Evolutionary conservation across 2,888 invertebrate genomes (phyloP).

Genomic region (Atethmia centrago): DNA sequence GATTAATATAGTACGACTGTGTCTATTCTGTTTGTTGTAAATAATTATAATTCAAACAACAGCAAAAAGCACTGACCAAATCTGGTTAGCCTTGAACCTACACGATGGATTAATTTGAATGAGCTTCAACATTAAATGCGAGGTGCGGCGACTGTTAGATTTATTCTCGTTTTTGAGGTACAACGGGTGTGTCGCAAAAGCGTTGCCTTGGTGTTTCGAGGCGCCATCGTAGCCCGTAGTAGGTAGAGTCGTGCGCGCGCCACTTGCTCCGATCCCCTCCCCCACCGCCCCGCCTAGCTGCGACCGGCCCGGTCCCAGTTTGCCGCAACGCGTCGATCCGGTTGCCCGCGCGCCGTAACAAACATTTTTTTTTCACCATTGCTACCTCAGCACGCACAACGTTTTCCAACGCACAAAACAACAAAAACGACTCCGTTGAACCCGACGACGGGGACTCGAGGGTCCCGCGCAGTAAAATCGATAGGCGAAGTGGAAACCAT

Average conservation of each 20-base stretch:
- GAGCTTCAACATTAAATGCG: slow-evolving; percentile 73
- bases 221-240: slow-evolving; percentile 88
- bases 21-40: slow-evolving; percentile 58
- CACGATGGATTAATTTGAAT: slow-evolving; percentile 76
- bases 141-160: slow-evolving; percentile 78
- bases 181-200: slow-evolving; percentile 88
- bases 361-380: slow-evolving; percentile 72
- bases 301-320: slow-evolving; percentile 87
- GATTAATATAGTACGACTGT: slow-evolving; percentile 32
- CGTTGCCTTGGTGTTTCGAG: slow-evolving; percentile 87
- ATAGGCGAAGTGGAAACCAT: slow-evolving; percentile 84
- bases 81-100: slow-evolving; percentile 85
- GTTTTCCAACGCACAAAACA: slow-evolving; percentile 73
- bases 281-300: slow-evolving; percentile 78
- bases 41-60: slow-evolving; percentile 68
- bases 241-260: slow-evolving; percentile 89
- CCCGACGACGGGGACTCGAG: slow-evolving; percentile 79
- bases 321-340: slow-evolving; percentile 89
- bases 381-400: slow-evolving; percentile 82
- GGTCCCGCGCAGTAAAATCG: slow-evolving; percentile 79
- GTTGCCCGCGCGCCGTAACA: slow-evolving; percentile 83
- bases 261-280: slow-evolving; percentile 82
- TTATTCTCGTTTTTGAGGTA: slow-evolving; percentile 81
- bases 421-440: slow-evolving; percentile 83
- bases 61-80: slow-evolving; percentile 73